Percentiles rank a stretch among this genome's conserved stretches.
These are phyloP conservation scores for Synanthedon myopaeformis DNA, from an alignment of 2,888 invertebrate genomes.

Conservation along the genomic window DNA sequence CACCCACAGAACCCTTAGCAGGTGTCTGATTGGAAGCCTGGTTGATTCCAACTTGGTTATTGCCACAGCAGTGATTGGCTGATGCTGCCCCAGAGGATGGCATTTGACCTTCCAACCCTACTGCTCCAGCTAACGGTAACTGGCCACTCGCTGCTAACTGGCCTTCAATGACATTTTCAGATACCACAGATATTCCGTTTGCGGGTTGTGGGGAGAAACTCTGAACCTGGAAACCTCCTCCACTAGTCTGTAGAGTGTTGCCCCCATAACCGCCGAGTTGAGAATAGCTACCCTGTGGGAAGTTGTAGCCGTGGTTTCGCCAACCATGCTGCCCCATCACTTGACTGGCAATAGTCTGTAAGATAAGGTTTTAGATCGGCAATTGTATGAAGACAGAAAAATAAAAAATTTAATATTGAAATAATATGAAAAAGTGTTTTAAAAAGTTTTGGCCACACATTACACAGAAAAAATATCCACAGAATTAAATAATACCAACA, in stretches of 20 bases:
- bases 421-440: no score
- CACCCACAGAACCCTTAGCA: background rate
- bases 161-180: constrained; percentile 25
- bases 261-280: background rate
- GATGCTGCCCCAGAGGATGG: background rate
- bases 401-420: no score
- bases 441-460: no score
- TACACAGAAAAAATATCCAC: no score
- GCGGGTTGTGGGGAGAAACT: constrained; percentile 18
- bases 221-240: constrained; percentile 11
- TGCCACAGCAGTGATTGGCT: constrained; percentile 28
- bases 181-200: constrained; percentile 9
- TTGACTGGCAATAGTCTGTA: background rate
- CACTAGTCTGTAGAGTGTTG: background rate
- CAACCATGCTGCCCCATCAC: background rate
- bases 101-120: constrained; percentile 1
- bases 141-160: constrained; percentile 16
- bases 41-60: constrained; percentile 23
- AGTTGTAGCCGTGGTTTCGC: background rate
- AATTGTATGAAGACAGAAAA: no score
- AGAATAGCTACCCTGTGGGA: background rate
- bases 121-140: constrained; percentile 18
- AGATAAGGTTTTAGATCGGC: background rate
- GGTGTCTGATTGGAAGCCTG: background rate
- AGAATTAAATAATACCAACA: no score